These are phyloP conservation scores for Cosmia pyralina DNA, from an alignment of 2,888 invertebrate genomes.

Conservation along the genomic window DNA sequence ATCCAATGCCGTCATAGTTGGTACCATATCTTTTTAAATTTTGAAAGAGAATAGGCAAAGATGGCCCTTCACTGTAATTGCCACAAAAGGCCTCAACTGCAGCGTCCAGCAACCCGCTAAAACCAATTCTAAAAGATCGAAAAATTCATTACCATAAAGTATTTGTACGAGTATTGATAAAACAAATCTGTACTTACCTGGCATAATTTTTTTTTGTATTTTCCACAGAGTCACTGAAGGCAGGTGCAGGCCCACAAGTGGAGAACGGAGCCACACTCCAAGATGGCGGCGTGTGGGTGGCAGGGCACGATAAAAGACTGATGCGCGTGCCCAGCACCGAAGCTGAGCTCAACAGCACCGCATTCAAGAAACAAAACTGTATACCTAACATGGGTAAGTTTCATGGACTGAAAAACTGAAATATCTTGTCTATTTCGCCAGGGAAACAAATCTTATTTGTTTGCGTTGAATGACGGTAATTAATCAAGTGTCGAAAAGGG, in stretches of 20 bases:
- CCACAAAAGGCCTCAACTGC: too few species aligned
- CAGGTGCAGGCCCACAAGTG: conserved; percentile 82
- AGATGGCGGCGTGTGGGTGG: conserved; percentile 86
- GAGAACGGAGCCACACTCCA: conserved; percentile 86
- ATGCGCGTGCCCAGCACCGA: conserved; percentile 81
- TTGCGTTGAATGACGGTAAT: neutral
- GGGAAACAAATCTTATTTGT: neutral
- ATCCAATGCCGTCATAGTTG: too few species aligned
- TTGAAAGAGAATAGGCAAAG: too few species aligned
- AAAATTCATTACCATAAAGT: too few species aligned
- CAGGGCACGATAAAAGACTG: conserved; percentile 77
- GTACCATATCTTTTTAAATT: too few species aligned
- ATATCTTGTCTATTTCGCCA: neutral
- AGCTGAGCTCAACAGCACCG: conserved; percentile 75
- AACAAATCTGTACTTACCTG: too few species aligned
- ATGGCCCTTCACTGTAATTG: too few species aligned
- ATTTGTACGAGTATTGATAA: too few species aligned
- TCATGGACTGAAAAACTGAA: neutral
- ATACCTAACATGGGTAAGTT: conserved; percentile 81
- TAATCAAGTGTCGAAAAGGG: neutral
- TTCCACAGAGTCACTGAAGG: conserved; percentile 79
- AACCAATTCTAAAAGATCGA: too few species aligned
- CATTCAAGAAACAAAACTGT: conserved; percentile 81
- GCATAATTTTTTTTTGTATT: neutral
- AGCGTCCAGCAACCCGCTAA: too few species aligned